Evolutionary conservation across 2,113 vertebrate genomes (phyloP).

Genomic region (Scortum barcoo): DNA sequence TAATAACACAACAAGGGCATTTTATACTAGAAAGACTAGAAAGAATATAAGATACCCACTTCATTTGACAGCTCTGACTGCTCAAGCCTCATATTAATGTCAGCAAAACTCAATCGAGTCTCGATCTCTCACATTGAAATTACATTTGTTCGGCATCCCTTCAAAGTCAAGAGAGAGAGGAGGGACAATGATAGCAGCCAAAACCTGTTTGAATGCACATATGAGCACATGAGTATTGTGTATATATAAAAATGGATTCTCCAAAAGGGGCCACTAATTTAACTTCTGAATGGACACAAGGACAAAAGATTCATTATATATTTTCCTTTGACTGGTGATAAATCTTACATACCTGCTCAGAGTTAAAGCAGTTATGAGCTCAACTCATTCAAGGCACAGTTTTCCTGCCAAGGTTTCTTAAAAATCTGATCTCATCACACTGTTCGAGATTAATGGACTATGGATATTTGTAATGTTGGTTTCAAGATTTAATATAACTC

Average conservation of each 20-base stretch:
- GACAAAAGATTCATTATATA: neutral
- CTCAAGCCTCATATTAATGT: neutral
- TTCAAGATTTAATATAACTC: neutral
- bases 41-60: neutral
- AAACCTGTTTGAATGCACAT: neutral
- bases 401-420: slow-evolving; percentile 11
- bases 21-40: neutral
- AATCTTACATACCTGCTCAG: neutral
- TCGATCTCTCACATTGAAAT: too few species aligned
- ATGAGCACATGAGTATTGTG: neutral
- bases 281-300: neutral
- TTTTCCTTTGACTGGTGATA: neutral
- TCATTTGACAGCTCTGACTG: neutral
- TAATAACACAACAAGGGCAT: neutral
- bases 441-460: slow-evolving; percentile 1
- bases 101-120: neutral
- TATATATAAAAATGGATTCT: neutral
- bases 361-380: slow-evolving; percentile 27
- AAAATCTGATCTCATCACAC: slow-evolving; percentile 17
- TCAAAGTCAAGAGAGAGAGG: too few species aligned
- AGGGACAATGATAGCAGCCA: too few species aligned
- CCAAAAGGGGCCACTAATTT: neutral
- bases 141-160: too few species aligned
- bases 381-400: neutral
- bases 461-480: neutral